Conservation (phyloP, 2,888 invertebrate species). For the Aspidiotus destructor region DNA sequence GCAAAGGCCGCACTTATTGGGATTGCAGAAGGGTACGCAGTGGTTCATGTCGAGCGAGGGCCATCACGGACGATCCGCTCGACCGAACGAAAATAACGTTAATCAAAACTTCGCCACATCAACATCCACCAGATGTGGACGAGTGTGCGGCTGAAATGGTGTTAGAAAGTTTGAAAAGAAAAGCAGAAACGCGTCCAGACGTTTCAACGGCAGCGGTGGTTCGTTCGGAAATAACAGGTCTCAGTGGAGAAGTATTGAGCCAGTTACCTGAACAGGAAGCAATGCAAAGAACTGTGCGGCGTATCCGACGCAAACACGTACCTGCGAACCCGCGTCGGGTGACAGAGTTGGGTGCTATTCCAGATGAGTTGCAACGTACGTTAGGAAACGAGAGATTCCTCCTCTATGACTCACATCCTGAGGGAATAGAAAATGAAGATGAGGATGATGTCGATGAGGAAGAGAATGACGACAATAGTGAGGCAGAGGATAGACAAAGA, state of each 20-base stretch:
- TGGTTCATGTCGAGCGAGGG: too few species aligned
- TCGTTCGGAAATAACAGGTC: neutral
- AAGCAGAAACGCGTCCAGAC: neutral
- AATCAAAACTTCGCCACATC: too few species aligned
- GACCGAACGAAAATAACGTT: too few species aligned
- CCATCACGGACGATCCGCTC: too few species aligned
- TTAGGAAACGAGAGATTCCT: neutral
- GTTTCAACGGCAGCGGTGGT: neutral
- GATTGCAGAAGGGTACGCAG: too few species aligned
- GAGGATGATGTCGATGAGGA: too few species aligned
- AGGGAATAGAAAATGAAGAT: neutral
- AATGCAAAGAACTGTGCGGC: neutral
- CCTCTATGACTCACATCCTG: neutral
- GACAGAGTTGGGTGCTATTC: neutral
- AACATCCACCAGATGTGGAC: slow-evolving; percentile 4
- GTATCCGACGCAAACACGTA: neutral
- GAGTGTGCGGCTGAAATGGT: neutral
- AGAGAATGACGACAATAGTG: too few species aligned
- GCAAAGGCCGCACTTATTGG: too few species aligned
- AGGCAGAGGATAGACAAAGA: too few species aligned
- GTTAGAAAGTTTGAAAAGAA: neutral
- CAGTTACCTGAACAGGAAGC: neutral
- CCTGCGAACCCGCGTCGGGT: neutral
- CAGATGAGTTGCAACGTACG: neutral
- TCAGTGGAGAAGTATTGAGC: too few species aligned